Base-by-base conservation (phyloP, 2,797 vertebrate genomes). In the Gymnothorax reevesii region DNA sequence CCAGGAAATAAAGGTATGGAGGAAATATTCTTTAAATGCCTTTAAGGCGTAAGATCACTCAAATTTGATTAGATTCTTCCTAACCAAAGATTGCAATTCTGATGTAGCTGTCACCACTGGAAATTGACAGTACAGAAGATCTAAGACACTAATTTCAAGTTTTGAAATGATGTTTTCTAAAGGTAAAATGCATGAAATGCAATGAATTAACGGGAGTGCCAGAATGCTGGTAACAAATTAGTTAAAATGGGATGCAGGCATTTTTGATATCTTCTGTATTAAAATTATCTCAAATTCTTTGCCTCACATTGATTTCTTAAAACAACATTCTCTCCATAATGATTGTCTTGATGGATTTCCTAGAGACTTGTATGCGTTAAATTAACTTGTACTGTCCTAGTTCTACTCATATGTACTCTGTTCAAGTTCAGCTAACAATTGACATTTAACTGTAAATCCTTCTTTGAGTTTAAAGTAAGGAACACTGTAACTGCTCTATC, bases 1-100 rank as follows among this genome's bases (percentile, higher is more conserved):
- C 57, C 87, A 88, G 17, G 86, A 87, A 6, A 90, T 90, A 54
- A 84, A 90, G 90, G 90, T 91, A 87, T 83, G 57, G 22, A 17
- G 52, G 13, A 71, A 59, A 42, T 17, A 13, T 3, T 27, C 49
- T 66, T 66, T 20, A 49, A 66, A 22, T 6, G 49, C 22, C 22
- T 57, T n/a, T 57, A 4, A 7, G 33, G 33, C 33, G 17, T 80
- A 54, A 80, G 13, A 13, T 49, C 49, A 80, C 77, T 54, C 17
- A 49, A 60, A 42, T 42, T 1, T 42, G 33, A 42, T 42, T 42
- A 42, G 33, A 42, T 42, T 42, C 33, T 42, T 42, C 33, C 33
- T 42, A 42, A 42, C 33, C 33, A 42, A 42, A 42, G 33, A 42
- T 2, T 42, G 33, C 2, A 42, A 42, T 42, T 42, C 33, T 42